Percentiles rank a stretch among this genome's conserved stretches.
phyloP scores from a whole-genome alignment of 2,888 invertebrate species.

The Clepsis dumicolana region DNA sequence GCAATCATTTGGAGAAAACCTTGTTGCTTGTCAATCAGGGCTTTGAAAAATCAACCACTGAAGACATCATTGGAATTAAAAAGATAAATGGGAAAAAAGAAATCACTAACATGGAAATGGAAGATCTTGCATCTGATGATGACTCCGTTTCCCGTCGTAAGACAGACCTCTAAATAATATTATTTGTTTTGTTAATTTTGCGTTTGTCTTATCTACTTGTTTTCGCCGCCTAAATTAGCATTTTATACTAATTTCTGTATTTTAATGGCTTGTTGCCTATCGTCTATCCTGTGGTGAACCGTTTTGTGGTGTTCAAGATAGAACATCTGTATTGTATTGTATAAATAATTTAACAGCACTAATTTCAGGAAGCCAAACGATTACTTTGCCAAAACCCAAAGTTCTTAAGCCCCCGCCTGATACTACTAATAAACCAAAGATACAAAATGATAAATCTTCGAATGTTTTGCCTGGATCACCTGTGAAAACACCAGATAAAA shows the following conservation, averaged over 20 bases:
- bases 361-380: constrained; percentile 70
- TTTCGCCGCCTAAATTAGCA: too few species aligned
- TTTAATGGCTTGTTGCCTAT: too few species aligned
- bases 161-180: constrained; percentile 25
- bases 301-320: too few species aligned
- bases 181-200: neutral
- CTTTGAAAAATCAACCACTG: constrained; percentile 56
- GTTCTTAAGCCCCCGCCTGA: constrained; percentile 52
- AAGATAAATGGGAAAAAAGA: constrained; percentile 47
- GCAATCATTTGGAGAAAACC: constrained; percentile 68
- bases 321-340: too few species aligned
- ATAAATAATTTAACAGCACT: too few species aligned
- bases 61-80: constrained; percentile 48
- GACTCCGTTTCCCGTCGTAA: constrained; percentile 67
- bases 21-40: constrained; percentile 71
- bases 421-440: constrained; percentile 44
- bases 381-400: constrained; percentile 67
- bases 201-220: too few species aligned
- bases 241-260: too few species aligned
- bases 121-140: constrained; percentile 72
- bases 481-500: constrained; percentile 39
- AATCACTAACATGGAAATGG: constrained; percentile 57
- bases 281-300: too few species aligned
- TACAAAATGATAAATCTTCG: constrained; percentile 35
- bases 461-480: constrained; percentile 41